Evolutionary conservation across 2,888 invertebrate genomes (phyloP), one percentile per base, ranked within the genome.

Genomic region (Calameuta idolon): DNA sequence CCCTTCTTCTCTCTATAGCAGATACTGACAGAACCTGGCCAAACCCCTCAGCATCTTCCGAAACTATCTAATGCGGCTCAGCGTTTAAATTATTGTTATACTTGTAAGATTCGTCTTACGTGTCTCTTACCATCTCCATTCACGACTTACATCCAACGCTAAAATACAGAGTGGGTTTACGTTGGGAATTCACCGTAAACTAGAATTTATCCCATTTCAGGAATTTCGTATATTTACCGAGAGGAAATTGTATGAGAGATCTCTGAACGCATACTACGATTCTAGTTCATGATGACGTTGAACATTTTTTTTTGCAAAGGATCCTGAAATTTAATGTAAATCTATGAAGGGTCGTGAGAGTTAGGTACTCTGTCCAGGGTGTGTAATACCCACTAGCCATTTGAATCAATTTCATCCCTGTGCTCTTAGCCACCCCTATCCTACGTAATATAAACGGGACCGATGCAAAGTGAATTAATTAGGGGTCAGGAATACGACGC

Each of bases 381-480:
- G 77, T 80, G 82, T 86, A 85, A 88, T 86, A 82, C 85, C 85
- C 84, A 82, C 75, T 83, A 83, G 86, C 83, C 85, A 88, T 89
- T 90, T 89, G 87, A 90, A 88, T 90, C 89, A 89, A 89, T 90
- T 89, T 89, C 83, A 79, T 83, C 85, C 86, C 75, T 76, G 84
- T 87, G 85, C 82, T 86, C 86, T 88, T 83, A 86, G 83, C 83
- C 83, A 75, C 79, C 83, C 81, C 84, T 84, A 79, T 82, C 85
- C 83, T 81, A 85, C 81, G 82, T 81, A 87, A 86, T 85, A 86
- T 86, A 85, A 84, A 83, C 84, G 84, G 82, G 84, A 87, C 81
- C 81, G 81, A 84, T 79, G 84, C 84, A 87, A 89, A 89, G 86
- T 88, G 87, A 89, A 89, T 90, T 89, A 89, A 90, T 90, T 89